phyloP scores from a whole-genome alignment of 2,888 invertebrate genomes.

The Alentia gelatinosa region DNA sequence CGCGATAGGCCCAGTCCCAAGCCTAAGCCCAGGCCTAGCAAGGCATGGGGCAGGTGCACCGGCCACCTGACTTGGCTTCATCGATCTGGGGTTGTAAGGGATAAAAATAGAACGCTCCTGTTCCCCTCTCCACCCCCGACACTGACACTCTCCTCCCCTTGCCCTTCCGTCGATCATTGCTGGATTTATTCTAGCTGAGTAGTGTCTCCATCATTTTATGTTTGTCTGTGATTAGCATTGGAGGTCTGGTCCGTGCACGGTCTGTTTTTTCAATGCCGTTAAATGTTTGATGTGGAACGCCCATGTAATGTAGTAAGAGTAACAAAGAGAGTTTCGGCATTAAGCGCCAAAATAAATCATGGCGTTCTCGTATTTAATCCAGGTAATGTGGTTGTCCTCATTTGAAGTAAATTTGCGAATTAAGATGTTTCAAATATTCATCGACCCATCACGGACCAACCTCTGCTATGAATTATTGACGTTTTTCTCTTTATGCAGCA shows the following conservation, averaged over 20 bases:
- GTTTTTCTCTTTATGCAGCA: slow-evolving; percentile 51
- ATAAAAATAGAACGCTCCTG: background rate
- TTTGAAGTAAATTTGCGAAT: no score
- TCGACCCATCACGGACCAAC: background rate
- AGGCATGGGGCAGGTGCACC: background rate
- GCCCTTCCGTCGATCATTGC: slow-evolving; percentile 28
- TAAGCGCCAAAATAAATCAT: no score
- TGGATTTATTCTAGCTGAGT: slow-evolving; percentile 18
- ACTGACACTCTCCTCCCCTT: background rate
- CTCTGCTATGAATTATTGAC: slow-evolving; percentile 46
- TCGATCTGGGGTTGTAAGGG: background rate
- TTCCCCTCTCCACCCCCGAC: slow-evolving; percentile 8
- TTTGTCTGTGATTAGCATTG: slow-evolving; percentile 11
- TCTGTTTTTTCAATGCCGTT: no score
- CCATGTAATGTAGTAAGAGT: no score
- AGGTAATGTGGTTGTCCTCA: no score
- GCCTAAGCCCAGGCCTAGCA: background rate
- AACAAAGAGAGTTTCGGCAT: no score
- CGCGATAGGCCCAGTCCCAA: no score
- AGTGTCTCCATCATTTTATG: slow-evolving; percentile 41
- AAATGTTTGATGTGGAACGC: no score
- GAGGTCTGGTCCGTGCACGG: background rate
- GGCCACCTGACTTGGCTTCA: background rate
- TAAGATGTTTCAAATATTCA: no score
- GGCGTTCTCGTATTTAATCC: no score